A percentile compares a stretch with the other conserved stretches of the same genome.
These are phyloP conservation scores for Spisula subtruncata DNA, from an alignment of 2,888 invertebrate genomes.

Conservation along the genomic window DNA sequence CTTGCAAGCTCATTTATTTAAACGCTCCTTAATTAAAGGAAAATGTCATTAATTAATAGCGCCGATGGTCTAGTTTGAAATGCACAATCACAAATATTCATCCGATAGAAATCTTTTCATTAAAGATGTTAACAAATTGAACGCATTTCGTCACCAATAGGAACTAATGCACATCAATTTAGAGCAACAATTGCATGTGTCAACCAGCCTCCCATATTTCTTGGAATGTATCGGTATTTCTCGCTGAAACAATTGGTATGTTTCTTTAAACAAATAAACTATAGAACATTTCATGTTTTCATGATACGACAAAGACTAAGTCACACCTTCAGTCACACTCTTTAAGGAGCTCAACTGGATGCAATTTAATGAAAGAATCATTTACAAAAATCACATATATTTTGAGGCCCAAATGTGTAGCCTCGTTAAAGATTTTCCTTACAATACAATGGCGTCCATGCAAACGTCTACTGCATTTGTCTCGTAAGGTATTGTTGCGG, in stretches of 20 bases:
- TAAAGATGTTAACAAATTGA: conserved; percentile 9
- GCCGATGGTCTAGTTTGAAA: background rate
- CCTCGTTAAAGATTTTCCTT: no score
- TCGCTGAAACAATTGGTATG: background rate
- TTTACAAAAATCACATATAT: no score
- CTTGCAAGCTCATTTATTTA: background rate
- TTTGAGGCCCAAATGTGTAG: no score
- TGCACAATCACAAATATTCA: background rate
- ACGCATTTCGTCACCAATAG: background rate
- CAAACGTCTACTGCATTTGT: background rate
- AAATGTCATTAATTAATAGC: background rate
- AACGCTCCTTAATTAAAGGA: background rate
- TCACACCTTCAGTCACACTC: no score
- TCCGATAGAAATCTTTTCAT: conserved; percentile 9
- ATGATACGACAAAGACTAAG: no score
- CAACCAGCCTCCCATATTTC: background rate
- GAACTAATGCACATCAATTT: background rate
- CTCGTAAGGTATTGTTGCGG: background rate
- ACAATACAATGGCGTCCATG: no score
- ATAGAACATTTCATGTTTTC: background rate
- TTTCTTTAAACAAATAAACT: background rate
- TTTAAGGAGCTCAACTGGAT: no score
- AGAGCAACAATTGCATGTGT: background rate
- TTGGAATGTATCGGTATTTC: background rate
- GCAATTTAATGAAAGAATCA: no score